Base-by-base conservation (phyloP, 2,113 vertebrate species). In the Steatornis caripensis region DNA sequence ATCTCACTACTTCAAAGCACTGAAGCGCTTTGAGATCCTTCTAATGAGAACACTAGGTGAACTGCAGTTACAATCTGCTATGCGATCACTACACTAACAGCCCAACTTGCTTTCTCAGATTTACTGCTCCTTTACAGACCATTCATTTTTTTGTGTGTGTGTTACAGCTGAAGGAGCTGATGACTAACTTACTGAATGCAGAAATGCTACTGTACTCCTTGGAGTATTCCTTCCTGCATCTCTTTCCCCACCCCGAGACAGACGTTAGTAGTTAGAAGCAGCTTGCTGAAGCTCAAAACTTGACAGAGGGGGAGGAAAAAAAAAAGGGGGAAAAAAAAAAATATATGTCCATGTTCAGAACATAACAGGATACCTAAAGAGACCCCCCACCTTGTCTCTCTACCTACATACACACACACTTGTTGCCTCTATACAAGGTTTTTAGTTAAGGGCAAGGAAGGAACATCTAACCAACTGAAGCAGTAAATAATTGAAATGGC, bases 141-240 rank as follows among this genome's bases (percentile, higher is more conserved):
- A 82, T 95, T 97, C 90, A 81, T 95, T 97, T 96, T 97, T 96
- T 93, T 89, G n/a, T n/a, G n/a, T n/a, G n/a, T 84, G 68, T 19
- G 79, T 70, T 81, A 61, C 51, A 64, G 66, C 91, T 83, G 49
- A 89, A 97, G 90, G 66, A 97, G 94, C 90, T 88, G 95, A 96
- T 96, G 95, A 97, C 88, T 97, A 96, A 96, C 90, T 96, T 83
- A 95, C 79, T 97, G 97, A 98, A 97, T 90, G 93, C 84, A 96
- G 96, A 97, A 98, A 98, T 60, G 97, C 98, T 98, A 97, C 98
- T 95, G 96, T 97, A 96, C 92, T 97, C 96, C 97, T 97, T 6
- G 16, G 96, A 98, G 96, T 91, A 81, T 84, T 96, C 87, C 94
- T 96, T 93, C 90, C 68, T 68, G 70, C 71, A 80, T 55, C 96